Conservation (phyloP, 2,797 vertebrate species). For the Champsocephalus gunnari region DNA sequence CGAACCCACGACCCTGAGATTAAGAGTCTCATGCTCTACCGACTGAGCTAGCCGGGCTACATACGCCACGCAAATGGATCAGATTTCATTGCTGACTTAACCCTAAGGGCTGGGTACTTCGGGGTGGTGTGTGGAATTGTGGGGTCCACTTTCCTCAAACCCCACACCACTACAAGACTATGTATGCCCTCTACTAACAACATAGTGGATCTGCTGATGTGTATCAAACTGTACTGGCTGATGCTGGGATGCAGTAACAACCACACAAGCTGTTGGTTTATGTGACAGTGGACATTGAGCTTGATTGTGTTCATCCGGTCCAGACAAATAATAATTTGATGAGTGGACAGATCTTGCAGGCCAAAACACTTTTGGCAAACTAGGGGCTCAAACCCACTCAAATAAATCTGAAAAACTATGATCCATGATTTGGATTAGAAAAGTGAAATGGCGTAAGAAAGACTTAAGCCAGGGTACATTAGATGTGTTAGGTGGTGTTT, state of each 20-base stretch:
- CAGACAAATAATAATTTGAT: neutral
- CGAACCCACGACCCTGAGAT: constrained; percentile 48
- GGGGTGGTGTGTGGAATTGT: neutral
- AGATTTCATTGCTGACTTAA: neutral
- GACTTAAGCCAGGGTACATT: neutral
- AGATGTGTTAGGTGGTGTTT: constrained; percentile 9
- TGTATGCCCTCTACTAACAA: neutral
- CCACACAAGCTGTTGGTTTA: neutral
- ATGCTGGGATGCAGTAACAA: neutral
- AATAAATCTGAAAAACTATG: neutral
- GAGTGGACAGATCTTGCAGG: neutral
- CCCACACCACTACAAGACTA: neutral
- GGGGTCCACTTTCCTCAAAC: neutral
- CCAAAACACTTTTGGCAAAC: neutral
- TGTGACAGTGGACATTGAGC: neutral
- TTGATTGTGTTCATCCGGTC: neutral
- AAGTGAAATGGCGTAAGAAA: neutral
- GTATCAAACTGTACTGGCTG: neutral
- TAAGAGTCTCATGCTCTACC: constrained; percentile 60
- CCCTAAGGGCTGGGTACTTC: neutral
- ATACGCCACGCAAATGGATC: fast-evolving
- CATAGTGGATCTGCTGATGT: neutral
- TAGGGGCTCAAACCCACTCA: neutral
- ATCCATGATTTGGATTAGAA: neutral
- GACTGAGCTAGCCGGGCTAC: constrained; percentile 41